Evolutionary conservation across 2,888 invertebrate species (phyloP).

Genomic region (Morpho helenor): DNA sequence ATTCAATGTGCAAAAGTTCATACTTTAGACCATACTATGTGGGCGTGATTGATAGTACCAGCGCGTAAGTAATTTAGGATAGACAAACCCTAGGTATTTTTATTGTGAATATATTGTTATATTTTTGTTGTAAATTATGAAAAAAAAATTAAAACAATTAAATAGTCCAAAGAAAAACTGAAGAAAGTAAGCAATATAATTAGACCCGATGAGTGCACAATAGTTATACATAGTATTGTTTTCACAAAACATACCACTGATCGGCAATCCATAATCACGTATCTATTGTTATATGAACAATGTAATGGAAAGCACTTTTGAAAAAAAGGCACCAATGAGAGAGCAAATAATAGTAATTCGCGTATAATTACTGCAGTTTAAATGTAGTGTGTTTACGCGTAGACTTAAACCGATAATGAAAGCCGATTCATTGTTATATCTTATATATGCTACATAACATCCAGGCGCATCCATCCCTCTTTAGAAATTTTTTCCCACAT

Average conservation of each 20-base stretch:
- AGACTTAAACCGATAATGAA: constrained; percentile 56
- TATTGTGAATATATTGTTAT: no score
- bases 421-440: constrained; percentile 56
- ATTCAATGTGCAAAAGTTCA: no score
- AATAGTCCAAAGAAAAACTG: neutral
- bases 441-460: constrained; percentile 61
- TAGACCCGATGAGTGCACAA: neutral
- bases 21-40: no score
- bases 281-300: constrained; percentile 49
- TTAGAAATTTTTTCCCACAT: constrained; percentile 14
- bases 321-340: constrained; percentile 52
- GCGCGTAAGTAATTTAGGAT: no score
- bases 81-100: no score
- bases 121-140: no score
- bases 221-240: constrained; percentile 6
- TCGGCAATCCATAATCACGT: constrained; percentile 60
- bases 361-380: constrained; percentile 4
- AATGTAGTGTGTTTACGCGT: constrained; percentile 21
- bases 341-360: neutral
- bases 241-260: constrained; percentile 56
- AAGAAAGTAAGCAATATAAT: constrained; percentile 5
- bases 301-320: constrained; percentile 58
- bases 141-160: neutral
- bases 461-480: constrained; percentile 27
- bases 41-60: neutral